Conservation (phyloP, 2,888 invertebrate genomes). For the Hyppa rectilinea region DNA sequence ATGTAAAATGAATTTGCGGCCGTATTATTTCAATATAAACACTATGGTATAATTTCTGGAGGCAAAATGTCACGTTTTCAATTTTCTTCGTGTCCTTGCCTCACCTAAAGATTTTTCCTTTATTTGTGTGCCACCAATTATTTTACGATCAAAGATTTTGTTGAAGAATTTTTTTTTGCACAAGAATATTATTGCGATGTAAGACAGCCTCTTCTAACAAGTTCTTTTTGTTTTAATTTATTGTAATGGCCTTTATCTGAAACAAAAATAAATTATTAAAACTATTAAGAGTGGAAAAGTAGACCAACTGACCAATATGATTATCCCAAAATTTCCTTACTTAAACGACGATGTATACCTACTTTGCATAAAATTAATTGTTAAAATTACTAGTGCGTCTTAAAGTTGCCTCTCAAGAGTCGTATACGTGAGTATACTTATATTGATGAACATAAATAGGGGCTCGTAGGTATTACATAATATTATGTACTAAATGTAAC, state of each 20-base stretch:
- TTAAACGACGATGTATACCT: too few species aligned
- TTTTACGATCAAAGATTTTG: conserved; percentile 36
- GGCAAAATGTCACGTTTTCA: conserved; percentile 73
- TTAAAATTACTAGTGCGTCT: too few species aligned
- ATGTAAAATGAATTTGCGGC: conserved; percentile 37
- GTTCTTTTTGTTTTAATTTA: too few species aligned
- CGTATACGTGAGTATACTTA: not conserved
- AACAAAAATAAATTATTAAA: too few species aligned
- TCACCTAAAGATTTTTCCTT: conserved; percentile 53
- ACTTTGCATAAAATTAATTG: not conserved
- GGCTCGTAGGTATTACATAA: not conserved
- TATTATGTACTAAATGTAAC: conserved; percentile 6
- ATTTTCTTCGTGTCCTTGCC: conserved; percentile 67
- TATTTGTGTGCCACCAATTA: conserved; percentile 68
- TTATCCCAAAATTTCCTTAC: not conserved
- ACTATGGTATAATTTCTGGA: conserved; percentile 55
- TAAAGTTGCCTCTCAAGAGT: not conserved
- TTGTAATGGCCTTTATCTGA: too few species aligned
- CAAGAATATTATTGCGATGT: not conserved
- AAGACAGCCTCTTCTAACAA: not conserved
- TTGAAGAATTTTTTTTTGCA: not conserved
- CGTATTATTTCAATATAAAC: conserved; percentile 57
- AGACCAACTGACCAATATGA: not conserved
- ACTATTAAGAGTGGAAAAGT: not conserved
- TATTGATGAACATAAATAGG: conserved; percentile 5